Percentiles rank a stretch among this genome's conserved stretches.
Evolutionary conservation across 2,797 vertebrate genomes (phyloP).

Genomic region (Malurus leucopterus): DNA sequence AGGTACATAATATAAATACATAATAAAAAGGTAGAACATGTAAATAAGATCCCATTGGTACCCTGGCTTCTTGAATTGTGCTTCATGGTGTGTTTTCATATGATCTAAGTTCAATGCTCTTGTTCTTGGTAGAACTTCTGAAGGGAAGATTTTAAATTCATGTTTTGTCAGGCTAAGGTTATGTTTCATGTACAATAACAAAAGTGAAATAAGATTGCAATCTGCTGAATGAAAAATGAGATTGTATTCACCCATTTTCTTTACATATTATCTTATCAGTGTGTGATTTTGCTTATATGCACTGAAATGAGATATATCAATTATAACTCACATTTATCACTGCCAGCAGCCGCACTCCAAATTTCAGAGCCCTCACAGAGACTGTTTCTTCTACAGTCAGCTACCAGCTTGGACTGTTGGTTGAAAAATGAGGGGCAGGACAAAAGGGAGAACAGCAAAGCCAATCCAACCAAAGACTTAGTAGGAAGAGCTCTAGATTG

Average conservation of each 20-base stretch:
- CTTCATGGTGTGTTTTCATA: background rate
- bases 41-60: conserved; percentile 28
- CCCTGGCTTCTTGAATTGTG: conserved; percentile 12
- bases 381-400: background rate
- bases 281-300: conserved; percentile 32
- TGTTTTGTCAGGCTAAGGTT: conserved; percentile 19
- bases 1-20: conserved; percentile 27
- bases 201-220: conserved; percentile 39
- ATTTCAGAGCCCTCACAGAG: background rate
- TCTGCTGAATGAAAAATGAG: conserved; percentile 13
- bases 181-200: conserved; percentile 23
- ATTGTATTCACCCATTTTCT: conserved; percentile 17
- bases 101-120: background rate
- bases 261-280: conserved; percentile 33
- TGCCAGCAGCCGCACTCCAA: background rate
- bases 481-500: background rate
- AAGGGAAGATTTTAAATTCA: conserved; percentile 13
- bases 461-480: background rate
- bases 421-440: background rate
- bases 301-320: conserved; percentile 24
- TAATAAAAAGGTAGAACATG: conserved; percentile 30
- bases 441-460: background rate
- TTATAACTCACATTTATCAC: conserved; percentile 24
- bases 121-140: conserved; percentile 37
- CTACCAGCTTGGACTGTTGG: background rate